Percentiles rank a stretch among this genome's conserved stretches.
Evolutionary conservation across 1,140 invertebrate species (phyloP).

Genomic region (Pemphigus obesinymphae): DNA sequence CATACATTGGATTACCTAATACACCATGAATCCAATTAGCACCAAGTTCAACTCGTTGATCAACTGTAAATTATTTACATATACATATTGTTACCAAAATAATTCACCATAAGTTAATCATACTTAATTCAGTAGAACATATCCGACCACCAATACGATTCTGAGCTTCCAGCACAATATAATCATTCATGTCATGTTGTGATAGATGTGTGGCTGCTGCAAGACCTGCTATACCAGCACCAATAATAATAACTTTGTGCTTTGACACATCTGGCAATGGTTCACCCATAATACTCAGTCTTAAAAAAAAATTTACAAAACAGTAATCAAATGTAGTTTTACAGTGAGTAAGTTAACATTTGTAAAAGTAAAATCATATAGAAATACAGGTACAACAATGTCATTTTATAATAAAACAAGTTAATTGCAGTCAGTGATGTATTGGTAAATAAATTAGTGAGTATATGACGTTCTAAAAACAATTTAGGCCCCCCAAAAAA

Average conservation of each 20-base stretch:
- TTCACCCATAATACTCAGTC: constrained; percentile 30
- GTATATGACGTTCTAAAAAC: too few species aligned
- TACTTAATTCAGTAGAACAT: constrained; percentile 67
- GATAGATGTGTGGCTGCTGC: constrained; percentile 77
- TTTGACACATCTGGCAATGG: constrained; percentile 46
- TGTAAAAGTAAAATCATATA: too few species aligned
- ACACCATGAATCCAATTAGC: constrained; percentile 93
- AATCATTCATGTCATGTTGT: constrained; percentile 73
- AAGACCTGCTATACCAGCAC: constrained; percentile 79
- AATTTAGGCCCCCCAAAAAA: too few species aligned
- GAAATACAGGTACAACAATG: too few species aligned
- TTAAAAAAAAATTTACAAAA: not conserved
- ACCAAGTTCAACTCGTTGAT: constrained; percentile 70
- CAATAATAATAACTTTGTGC: constrained; percentile 75
- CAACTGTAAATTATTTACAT: constrained; percentile 50
- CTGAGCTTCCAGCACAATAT: constrained; percentile 73
- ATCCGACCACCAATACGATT: constrained; percentile 76
- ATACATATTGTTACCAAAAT: not conserved
- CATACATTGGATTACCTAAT: constrained; percentile 77
- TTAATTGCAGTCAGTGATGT: too few species aligned
- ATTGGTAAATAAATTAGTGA: too few species aligned
- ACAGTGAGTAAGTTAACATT: too few species aligned
- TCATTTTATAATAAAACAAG: too few species aligned
- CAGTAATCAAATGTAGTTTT: not conserved
- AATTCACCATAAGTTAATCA: constrained; percentile 48